These are phyloP conservation scores for Aphodius sticticus DNA, from an alignment of 2,888 invertebrate genomes.

Conservation along the genomic window DNA sequence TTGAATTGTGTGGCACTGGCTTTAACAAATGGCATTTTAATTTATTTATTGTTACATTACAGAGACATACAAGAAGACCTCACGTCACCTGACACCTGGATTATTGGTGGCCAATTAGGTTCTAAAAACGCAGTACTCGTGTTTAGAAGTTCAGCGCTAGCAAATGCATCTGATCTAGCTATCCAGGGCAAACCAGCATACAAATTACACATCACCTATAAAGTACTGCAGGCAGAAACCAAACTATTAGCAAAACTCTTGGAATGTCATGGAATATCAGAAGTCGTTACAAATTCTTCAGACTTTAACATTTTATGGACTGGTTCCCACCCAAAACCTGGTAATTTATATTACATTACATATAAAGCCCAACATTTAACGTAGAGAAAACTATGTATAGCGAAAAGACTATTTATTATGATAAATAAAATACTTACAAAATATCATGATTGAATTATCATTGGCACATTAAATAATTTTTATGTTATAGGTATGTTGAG, in stretches of 20 bases:
- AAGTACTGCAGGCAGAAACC: conserved; percentile 81
- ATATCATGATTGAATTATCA: neutral
- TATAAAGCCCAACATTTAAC: neutral
- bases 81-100: conserved; percentile 51
- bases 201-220: conserved; percentile 78
- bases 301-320: conserved; percentile 93
- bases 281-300: conserved; percentile 74
- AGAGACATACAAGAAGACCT: conserved; percentile 28
- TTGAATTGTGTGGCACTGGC: neutral
- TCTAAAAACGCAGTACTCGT: conserved; percentile 71
- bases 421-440: neutral
- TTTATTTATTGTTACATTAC: neutral
- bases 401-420: neutral
- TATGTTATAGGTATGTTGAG: conserved; percentile 68
- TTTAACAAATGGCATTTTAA: neutral
- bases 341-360: conserved; percentile 53
- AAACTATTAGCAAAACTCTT: conserved; percentile 78
- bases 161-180: conserved; percentile 53
- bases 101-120: conserved; percentile 60
- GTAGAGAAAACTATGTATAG: neutral
- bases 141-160: conserved; percentile 72
- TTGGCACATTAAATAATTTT: conserved; percentile 10
- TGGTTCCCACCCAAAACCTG: conserved; percentile 91
- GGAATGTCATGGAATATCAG: conserved; percentile 79
- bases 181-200: conserved; percentile 70